These are phyloP conservation scores for Andricus curvator DNA, from an alignment of 2,888 invertebrate genomes.

Conservation along the genomic window DNA sequence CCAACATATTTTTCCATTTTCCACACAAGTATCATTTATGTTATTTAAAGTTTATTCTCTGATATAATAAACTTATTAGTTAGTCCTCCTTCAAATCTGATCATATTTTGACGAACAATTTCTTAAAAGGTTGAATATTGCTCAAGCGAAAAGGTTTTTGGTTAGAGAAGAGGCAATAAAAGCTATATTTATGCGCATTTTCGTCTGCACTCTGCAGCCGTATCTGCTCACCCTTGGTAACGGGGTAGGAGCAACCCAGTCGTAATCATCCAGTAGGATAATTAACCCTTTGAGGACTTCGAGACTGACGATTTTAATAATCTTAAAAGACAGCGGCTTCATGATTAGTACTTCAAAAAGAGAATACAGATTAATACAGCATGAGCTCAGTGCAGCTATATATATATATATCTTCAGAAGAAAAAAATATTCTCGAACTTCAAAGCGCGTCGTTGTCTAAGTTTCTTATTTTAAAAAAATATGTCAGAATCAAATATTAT, in stretches of 20 bases:
- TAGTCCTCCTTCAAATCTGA: no score
- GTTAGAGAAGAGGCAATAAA: no score
- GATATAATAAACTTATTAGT: no score
- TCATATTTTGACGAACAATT: no score
- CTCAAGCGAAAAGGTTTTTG: no score
- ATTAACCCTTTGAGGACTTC: constrained; percentile 77
- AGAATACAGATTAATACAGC: background rate
- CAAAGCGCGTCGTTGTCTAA: no score
- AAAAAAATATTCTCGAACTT: background rate
- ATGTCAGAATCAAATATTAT: no score
- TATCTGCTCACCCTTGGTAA: background rate
- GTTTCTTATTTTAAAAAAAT: no score
- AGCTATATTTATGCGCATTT: background rate
- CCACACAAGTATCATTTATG: no score
- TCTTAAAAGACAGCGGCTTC: constrained; percentile 72
- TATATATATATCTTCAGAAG: background rate
- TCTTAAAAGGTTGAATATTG: no score
- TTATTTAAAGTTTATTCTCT: no score
- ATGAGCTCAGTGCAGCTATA: background rate
- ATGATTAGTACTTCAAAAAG: background rate
- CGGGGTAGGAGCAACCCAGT: background rate
- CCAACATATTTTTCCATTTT: no score
- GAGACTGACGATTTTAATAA: constrained; percentile 76
- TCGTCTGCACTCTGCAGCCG: background rate
- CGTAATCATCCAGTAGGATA: constrained; percentile 72